phyloP scores from a whole-genome alignment of 2,888 invertebrate genomes.

The Nomada flava region DNA sequence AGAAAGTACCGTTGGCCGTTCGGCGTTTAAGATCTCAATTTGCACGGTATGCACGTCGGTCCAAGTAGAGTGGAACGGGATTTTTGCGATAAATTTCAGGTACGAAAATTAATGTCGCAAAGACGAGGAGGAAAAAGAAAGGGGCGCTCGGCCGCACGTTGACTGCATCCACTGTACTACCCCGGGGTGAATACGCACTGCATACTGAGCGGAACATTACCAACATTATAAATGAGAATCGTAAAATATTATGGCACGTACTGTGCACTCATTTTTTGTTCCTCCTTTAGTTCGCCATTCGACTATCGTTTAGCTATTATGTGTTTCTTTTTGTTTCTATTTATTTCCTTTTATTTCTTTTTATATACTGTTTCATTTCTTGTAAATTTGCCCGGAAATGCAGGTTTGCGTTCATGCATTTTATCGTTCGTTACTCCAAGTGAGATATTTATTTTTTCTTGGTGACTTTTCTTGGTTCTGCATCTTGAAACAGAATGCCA shows the following conservation, averaged over 20 bases:
- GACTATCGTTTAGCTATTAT: slow-evolving; percentile 14
- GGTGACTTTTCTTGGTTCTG: not conserved
- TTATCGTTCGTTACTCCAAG: not conserved
- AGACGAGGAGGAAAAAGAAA: slow-evolving; percentile 34
- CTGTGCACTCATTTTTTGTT: slow-evolving; percentile 33
- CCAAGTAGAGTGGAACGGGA: slow-evolving; percentile 9
- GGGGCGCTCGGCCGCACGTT: slow-evolving; percentile 33
- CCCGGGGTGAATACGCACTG: slow-evolving; percentile 65
- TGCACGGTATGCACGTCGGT: slow-evolving; percentile 40
- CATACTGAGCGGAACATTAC: slow-evolving; percentile 75
- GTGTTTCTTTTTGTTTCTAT: not conserved
- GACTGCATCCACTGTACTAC: slow-evolving; percentile 57
- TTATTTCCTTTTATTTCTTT: not conserved
- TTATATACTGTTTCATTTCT: slow-evolving; percentile 1
- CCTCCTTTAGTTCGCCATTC: slow-evolving; percentile 28
- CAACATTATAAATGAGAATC: slow-evolving; percentile 76
- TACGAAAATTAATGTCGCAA: slow-evolving; percentile 74
- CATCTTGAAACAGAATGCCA: not conserved
- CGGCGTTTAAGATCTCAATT: slow-evolving; percentile 47
- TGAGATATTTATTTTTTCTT: not conserved
- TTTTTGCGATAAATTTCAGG: slow-evolving; percentile 71
- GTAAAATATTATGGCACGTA: slow-evolving; percentile 73
- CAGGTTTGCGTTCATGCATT: slow-evolving; percentile 16
- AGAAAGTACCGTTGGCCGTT: slow-evolving; percentile 13
- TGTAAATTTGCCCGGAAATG: slow-evolving; percentile 50